These are phyloP conservation scores for Ondatra zibethicus DNA, from an alignment of 2,113 vertebrate genomes.

Conservation along the genomic window DNA sequence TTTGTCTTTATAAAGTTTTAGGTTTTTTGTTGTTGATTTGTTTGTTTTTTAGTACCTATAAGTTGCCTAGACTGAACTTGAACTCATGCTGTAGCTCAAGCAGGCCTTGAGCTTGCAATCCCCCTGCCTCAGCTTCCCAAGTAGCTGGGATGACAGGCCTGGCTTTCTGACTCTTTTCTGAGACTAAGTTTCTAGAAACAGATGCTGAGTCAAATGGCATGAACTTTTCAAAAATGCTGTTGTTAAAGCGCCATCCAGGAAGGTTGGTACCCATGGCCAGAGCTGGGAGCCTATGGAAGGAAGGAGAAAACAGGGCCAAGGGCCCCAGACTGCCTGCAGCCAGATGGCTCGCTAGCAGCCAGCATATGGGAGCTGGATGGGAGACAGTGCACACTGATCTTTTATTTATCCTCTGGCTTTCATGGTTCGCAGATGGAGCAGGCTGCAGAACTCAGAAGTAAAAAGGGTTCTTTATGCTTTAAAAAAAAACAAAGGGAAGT, in stretches of 20 bases:
- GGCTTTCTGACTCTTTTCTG: neutral
- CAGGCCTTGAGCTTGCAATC: neutral
- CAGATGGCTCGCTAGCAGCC: constrained; percentile 43
- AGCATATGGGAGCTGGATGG: neutral
- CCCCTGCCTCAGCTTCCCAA: neutral
- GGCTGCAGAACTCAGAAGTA: constrained; percentile 11
- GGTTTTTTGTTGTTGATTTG: neutral
- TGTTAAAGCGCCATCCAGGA: neutral
- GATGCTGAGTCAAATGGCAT: neutral
- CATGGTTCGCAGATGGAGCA: neutral
- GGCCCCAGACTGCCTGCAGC: neutral
- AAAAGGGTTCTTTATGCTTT: constrained; percentile 53
- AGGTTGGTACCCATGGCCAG: neutral
- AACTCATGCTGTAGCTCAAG: neutral
- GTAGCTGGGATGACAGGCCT: neutral
- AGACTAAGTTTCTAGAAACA: constrained; percentile 40
- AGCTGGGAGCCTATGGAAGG: neutral
- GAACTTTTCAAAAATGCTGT: neutral
- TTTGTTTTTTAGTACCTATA: neutral
- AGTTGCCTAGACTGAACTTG: neutral
- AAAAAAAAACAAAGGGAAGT: neutral
- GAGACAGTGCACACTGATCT: neutral
- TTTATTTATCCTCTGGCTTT: constrained; percentile 64
- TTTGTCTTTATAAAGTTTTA: neutral
- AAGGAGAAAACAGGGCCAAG: neutral